These are phyloP conservation scores for Buphagus erythrorhynchus DNA, from an alignment of 2,797 vertebrate genomes.

Conservation along the genomic window DNA sequence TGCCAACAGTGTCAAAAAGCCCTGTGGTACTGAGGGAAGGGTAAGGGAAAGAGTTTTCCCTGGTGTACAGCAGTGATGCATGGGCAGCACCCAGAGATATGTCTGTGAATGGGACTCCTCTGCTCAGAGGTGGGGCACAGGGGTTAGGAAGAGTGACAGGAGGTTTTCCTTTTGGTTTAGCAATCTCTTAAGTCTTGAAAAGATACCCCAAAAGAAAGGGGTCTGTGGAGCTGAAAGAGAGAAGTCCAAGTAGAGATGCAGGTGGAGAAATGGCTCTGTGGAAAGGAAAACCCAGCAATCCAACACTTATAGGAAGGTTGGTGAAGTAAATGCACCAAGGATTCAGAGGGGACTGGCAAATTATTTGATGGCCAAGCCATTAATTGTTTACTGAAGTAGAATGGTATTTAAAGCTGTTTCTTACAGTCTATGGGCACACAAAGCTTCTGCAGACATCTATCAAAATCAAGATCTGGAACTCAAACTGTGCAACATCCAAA, in stretches of 20 bases:
- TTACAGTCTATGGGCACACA: not conserved
- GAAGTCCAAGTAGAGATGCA: not conserved
- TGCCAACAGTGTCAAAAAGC: not conserved
- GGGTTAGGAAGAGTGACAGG: not conserved
- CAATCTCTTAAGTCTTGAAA: not conserved
- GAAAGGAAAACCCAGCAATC: not conserved
- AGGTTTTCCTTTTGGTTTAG: not conserved
- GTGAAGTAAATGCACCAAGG: not conserved
- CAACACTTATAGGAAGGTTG: not conserved
- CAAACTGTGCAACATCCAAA: not conserved
- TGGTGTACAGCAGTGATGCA: not conserved
- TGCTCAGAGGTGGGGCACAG: not conserved
- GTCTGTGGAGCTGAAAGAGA: not conserved
- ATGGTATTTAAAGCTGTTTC: not conserved
- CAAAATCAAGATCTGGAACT: not conserved
- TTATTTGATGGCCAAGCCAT: not conserved
- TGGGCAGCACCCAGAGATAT: not conserved
- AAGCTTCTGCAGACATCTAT: not conserved
- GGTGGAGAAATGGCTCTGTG: not conserved
- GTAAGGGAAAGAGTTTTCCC: not conserved
- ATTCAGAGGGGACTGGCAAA: not conserved
- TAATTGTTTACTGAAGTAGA: not conserved
- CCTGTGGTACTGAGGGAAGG: rapidly evolving
- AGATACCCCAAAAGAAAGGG: not conserved
- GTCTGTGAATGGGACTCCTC: not conserved